phyloP scores from a whole-genome alignment of 2,797 vertebrate genomes.

The Liparis tanakae region DNA sequence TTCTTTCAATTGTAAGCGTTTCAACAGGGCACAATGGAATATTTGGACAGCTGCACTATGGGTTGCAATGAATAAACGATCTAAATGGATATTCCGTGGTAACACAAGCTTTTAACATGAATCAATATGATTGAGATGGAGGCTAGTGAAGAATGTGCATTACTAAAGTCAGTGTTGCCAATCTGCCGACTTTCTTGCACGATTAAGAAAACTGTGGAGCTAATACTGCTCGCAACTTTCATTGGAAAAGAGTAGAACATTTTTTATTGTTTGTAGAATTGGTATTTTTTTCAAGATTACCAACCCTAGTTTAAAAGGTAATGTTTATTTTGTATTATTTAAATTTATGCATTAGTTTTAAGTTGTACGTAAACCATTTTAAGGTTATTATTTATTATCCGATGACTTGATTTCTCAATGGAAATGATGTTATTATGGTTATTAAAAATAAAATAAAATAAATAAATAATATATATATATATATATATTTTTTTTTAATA shows the following conservation, averaged over 20 bases:
- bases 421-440: background rate
- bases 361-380: background rate
- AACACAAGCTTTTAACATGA: slow-evolving; percentile 1
- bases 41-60: background rate
- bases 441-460: too few relatives aligned
- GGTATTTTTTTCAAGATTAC: background rate
- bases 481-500: too few relatives aligned
- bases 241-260: background rate
- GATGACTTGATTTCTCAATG: background rate
- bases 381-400: background rate
- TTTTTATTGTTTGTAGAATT: background rate
- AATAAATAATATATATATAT: too few relatives aligned
- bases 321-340: background rate
- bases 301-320: background rate
- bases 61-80: background rate
- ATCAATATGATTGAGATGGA: background rate
- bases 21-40: background rate
- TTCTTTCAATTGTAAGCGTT: slow-evolving; percentile 8
- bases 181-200: background rate
- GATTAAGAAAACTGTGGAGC: background rate
- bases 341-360: background rate
- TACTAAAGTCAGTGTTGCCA: background rate
- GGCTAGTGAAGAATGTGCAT: background rate
- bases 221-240: background rate
- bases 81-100: background rate